Evolutionary conservation across 1,140 invertebrate genomes (phyloP).

Genomic region (Drosophila parvula): DNA sequence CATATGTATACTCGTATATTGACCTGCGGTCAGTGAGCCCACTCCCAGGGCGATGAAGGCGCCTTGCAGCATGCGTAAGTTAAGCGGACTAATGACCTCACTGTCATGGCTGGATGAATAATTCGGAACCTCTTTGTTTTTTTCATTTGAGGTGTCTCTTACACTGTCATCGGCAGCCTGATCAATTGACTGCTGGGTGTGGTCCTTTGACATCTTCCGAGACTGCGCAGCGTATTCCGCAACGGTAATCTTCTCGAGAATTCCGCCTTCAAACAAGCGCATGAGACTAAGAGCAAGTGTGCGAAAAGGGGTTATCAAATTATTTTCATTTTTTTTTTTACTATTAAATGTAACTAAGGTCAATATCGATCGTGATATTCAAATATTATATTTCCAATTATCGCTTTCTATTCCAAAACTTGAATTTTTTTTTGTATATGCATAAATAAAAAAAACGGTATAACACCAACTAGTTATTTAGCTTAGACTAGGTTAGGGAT

Average conservation of each 20-base stretch:
- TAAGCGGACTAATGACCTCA: slow-evolving; percentile 86
- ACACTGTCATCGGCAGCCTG: slow-evolving; percentile 41
- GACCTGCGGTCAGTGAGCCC: slow-evolving; percentile 84
- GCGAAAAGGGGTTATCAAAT: not conserved
- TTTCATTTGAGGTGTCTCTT: slow-evolving; percentile 54
- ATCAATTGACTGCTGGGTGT: slow-evolving; percentile 65
- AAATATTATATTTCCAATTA: no score
- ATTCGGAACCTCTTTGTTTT: slow-evolving; percentile 24
- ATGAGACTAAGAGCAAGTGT: slow-evolving; percentile 85
- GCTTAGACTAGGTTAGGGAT: no score
- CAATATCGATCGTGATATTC: no score
- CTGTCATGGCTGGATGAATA: slow-evolving; percentile 36
- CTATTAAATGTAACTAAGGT: no score
- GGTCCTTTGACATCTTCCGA: slow-evolving; percentile 79
- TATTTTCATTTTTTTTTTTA: no score
- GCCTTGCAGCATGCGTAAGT: slow-evolving; percentile 87
- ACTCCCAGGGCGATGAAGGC: slow-evolving; percentile 88
- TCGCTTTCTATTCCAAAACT: no score
- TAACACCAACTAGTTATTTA: no score
- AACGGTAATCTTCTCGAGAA: slow-evolving; percentile 88
- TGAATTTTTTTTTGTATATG: no score
- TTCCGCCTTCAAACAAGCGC: slow-evolving; percentile 89
- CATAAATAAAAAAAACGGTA: no score
- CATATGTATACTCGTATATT: not conserved
- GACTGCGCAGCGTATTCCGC: slow-evolving; percentile 88